Evolutionary conservation across 1,140 invertebrate species (phyloP).

Genomic region (Chironomus striatipennis): DNA sequence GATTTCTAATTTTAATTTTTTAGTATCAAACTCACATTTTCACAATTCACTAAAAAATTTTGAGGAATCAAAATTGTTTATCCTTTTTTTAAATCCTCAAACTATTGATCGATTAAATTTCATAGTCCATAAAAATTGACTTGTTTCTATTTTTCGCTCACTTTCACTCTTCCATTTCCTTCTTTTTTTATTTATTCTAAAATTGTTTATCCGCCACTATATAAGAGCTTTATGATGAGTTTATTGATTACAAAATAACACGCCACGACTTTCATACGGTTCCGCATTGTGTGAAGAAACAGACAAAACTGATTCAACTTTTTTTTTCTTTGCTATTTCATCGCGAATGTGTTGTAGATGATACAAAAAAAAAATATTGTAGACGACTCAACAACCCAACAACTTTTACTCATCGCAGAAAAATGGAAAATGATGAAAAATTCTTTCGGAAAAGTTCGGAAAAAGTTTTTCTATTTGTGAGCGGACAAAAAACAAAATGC

Average conservation of each 20-base stretch:
- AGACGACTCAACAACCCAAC: neutral
- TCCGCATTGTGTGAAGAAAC: neutral
- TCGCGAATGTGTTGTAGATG: neutral
- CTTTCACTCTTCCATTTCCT: neutral
- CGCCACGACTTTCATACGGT: neutral
- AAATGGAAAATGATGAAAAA: neutral
- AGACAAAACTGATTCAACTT: conserved; percentile 7
- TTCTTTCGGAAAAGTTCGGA: neutral
- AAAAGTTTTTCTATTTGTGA: neutral
- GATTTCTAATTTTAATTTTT: no score
- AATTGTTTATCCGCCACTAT: conserved; percentile 12
- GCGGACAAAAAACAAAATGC: neutral
- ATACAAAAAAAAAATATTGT: neutral
- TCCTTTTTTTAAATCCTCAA: no score
- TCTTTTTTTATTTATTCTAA: neutral
- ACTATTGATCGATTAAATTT: neutral
- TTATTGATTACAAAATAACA: neutral
- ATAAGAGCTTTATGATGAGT: neutral
- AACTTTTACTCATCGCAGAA: neutral
- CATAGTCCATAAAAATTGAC: conserved; percentile 1
- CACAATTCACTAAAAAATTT: no score
- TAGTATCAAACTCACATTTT: no score
- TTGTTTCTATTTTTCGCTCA: neutral
- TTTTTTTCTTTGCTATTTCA: neutral
- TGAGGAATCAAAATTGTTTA: no score